Evolutionary conservation across 1,140 invertebrate species (phyloP).

Genomic region (Papilio dardanus): DNA sequence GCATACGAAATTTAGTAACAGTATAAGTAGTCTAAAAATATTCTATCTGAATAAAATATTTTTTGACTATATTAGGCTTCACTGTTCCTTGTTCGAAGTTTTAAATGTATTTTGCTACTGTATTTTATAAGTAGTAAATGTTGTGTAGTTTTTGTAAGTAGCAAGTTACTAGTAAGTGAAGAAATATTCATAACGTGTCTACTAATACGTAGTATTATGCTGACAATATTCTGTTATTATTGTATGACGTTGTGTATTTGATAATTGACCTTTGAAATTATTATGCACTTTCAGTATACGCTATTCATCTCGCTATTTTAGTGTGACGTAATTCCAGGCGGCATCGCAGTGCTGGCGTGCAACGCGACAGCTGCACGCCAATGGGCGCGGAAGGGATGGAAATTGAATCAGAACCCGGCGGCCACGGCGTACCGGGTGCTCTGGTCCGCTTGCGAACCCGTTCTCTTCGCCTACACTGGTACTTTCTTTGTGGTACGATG

Average conservation of each 20-base stretch:
- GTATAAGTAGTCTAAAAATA: too few species aligned
- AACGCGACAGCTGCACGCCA: conserved; percentile 66
- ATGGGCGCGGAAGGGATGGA: conserved; percentile 69
- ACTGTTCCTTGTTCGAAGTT: background rate
- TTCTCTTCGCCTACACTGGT: conserved; percentile 70
- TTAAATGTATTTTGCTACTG: background rate
- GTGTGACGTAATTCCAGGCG: conserved; percentile 48
- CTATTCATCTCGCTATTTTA: too few species aligned
- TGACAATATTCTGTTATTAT: background rate
- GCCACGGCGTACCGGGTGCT: conserved; percentile 66
- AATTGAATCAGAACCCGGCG: conserved; percentile 71
- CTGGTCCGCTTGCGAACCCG: conserved; percentile 67
- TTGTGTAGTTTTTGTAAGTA: background rate
- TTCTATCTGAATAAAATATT: conserved; percentile 1
- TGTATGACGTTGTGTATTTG: background rate
- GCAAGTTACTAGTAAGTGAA: background rate
- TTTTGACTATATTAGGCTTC: background rate
- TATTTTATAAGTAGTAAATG: background rate
- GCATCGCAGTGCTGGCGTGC: conserved; percentile 70
- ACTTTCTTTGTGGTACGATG: conserved; percentile 68
- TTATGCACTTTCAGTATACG: background rate
- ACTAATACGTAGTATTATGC: background rate
- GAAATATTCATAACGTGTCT: background rate
- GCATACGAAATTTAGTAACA: conserved; percentile 8
- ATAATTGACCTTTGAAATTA: background rate